These are phyloP conservation scores for Decapterus maruadsi DNA, from an alignment of 2,797 vertebrate species.

Conservation along the genomic window DNA sequence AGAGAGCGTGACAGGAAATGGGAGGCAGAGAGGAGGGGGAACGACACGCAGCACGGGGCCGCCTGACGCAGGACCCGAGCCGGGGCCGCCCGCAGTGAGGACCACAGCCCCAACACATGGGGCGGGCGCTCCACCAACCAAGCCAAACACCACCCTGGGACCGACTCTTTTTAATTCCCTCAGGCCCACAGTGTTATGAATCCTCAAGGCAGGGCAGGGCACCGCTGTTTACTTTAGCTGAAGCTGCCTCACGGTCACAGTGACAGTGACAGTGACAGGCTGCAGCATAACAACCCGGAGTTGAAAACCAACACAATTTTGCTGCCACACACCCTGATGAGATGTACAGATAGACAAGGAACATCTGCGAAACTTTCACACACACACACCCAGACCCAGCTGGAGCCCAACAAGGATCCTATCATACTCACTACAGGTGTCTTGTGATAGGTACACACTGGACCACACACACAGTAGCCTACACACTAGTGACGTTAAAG, in stretches of 20 bases:
- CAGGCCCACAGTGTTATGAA: conserved; percentile 60
- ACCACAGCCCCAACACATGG: too few species aligned
- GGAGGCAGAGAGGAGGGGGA: too few species aligned
- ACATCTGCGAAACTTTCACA: conserved; percentile 67
- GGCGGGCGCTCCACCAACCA: too few species aligned
- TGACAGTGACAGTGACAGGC: conserved; percentile 32
- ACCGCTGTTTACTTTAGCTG: conserved; percentile 72
- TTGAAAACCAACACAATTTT: conserved; percentile 53
- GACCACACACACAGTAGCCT: conserved; percentile 22
- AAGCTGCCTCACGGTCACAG: conserved; percentile 66
- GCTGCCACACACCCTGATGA: conserved; percentile 58
- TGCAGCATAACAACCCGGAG: conserved; percentile 55
- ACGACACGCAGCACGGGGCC: too few species aligned
- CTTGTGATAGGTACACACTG: conserved; percentile 53
- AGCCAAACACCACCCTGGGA: too few species aligned
- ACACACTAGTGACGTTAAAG: conserved; percentile 53
- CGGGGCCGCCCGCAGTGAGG: too few species aligned
- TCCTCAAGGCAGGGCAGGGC: conserved; percentile 69
- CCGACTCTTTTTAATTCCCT: conserved; percentile 52
- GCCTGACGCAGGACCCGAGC: too few species aligned
- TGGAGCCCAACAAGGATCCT: conserved; percentile 47
- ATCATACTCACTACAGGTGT: conserved; percentile 61
- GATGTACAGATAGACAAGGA: conserved; percentile 67
- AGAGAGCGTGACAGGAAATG: too few species aligned
- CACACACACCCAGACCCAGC: conserved; percentile 26